phyloP scores from a whole-genome alignment of 2,113 vertebrate species.

The Rhinoptilus africanus region DNA sequence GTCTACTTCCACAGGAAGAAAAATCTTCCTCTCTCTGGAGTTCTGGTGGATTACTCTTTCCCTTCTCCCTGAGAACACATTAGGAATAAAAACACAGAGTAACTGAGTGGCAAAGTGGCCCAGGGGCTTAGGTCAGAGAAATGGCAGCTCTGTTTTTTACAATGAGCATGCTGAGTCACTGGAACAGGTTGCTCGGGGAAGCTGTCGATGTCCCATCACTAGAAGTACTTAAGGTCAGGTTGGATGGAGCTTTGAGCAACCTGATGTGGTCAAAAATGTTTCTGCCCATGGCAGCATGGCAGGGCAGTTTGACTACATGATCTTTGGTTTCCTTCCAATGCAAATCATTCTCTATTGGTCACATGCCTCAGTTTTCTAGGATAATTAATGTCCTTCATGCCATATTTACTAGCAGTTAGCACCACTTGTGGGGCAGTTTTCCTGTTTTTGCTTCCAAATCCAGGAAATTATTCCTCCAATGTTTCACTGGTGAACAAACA shows the following conservation, averaged over 20 bases:
- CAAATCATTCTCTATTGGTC: neutral
- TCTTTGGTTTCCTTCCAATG: neutral
- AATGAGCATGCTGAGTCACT: neutral
- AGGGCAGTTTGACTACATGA: fast-evolving
- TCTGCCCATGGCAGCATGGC: neutral
- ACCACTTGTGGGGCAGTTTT: neutral
- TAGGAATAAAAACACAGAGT: neutral
- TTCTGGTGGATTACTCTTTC: neutral
- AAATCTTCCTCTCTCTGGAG: neutral
- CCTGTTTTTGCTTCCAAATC: neutral
- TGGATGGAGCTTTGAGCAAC: neutral
- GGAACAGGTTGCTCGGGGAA: neutral
- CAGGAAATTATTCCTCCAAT: neutral
- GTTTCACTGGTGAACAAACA: neutral
- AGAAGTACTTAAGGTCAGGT: neutral
- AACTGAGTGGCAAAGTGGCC: neutral
- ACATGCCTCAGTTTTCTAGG: neutral
- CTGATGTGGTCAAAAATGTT: neutral
- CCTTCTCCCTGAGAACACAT: neutral
- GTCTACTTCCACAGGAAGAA: neutral
- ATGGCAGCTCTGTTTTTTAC: neutral
- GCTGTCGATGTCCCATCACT: neutral
- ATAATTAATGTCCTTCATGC: neutral
- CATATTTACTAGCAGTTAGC: neutral
- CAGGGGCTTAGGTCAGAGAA: neutral